Conservation (phyloP, 1,140 invertebrate genomes). For the Drosophila nigrodunni region DNA sequence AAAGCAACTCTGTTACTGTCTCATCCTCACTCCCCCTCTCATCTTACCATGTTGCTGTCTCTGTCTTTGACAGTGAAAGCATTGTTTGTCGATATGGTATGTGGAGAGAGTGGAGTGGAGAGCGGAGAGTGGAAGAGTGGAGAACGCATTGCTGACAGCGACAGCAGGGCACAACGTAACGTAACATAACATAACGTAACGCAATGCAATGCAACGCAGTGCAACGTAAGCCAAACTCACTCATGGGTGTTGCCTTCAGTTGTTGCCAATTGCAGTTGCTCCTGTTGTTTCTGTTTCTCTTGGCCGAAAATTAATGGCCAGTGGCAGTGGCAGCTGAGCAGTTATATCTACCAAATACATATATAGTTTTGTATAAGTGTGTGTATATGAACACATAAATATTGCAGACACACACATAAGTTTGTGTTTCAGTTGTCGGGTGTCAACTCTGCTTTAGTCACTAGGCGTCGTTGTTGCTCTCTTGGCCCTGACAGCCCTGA, state of each 20-base stretch:
- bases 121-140: constrained; percentile 8
- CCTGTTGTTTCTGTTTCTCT: constrained; percentile 34
- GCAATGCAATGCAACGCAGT: constrained; percentile 47
- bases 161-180: constrained; percentile 17
- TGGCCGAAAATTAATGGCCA: constrained; percentile 78
- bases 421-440: constrained; percentile 32
- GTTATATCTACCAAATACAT: constrained; percentile 53
- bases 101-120: neutral
- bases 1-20: neutral
- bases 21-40: neutral
- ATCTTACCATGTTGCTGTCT: constrained; percentile 32
- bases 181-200: constrained; percentile 58
- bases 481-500: constrained; percentile 22
- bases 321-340: constrained; percentile 71
- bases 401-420: neutral
- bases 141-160: constrained; percentile 36
- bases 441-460: constrained; percentile 37
- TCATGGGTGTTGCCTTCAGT: constrained; percentile 44
- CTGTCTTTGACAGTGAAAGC: constrained; percentile 80
- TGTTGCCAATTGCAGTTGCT: constrained; percentile 39
- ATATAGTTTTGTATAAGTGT: constrained; percentile 25
- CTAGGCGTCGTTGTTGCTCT: constrained; percentile 3
- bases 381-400: neutral
- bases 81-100: constrained; percentile 75
- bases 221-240: constrained; percentile 33